These are phyloP conservation scores for Micronisus gabar DNA, from an alignment of 2,113 vertebrate species.

Conservation along the genomic window DNA sequence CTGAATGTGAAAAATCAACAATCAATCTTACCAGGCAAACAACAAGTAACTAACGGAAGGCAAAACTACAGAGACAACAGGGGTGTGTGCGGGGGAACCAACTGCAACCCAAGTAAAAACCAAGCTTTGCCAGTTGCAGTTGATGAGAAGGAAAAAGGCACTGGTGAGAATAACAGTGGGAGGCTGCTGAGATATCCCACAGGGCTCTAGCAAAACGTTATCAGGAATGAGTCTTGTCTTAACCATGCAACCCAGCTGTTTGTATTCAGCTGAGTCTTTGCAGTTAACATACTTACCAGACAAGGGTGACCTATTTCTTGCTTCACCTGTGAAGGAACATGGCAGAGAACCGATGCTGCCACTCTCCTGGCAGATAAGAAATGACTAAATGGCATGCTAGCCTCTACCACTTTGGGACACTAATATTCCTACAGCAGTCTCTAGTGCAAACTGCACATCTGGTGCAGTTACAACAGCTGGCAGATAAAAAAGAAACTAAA, in stretches of 20 bases:
- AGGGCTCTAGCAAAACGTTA: not conserved
- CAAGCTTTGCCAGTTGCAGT: not conserved
- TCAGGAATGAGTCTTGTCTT: not conserved
- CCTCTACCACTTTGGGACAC: fast-evolving
- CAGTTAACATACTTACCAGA: not conserved
- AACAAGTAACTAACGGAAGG: not conserved
- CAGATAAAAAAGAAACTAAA: slow-evolving; percentile 22
- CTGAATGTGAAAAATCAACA: not conserved
- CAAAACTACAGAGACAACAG: not conserved
- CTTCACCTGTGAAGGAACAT: not conserved
- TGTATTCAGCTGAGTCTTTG: not conserved
- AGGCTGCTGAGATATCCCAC: not conserved
- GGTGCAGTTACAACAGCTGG: slow-evolving; percentile 14
- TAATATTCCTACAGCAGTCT: not conserved
- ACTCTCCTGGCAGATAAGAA: not conserved
- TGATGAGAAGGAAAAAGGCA: not conserved
- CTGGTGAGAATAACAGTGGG: not conserved
- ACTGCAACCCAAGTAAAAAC: fast-evolving
- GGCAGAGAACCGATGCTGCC: not conserved
- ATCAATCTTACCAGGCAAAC: not conserved
- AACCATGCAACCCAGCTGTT: not conserved
- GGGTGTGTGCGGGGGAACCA: not conserved
- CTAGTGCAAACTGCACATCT: not conserved
- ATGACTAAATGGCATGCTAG: fast-evolving
- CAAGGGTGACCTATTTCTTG: not conserved